Evolutionary conservation across 2,888 invertebrate genomes (phyloP).

Genomic region (Laspeyria flexula): DNA sequence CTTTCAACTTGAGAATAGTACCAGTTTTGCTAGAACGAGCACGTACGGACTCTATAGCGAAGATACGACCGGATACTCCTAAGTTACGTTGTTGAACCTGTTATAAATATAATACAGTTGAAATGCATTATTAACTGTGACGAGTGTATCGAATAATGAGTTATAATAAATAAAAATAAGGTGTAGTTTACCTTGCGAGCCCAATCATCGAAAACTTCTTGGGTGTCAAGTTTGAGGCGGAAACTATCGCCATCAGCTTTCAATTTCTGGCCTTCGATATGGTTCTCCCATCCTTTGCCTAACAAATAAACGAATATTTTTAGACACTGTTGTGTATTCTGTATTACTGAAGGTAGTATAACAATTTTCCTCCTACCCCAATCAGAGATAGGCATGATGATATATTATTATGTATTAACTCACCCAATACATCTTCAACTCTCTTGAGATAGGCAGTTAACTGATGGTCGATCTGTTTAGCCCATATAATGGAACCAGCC

Average conservation of each 20-base stretch:
- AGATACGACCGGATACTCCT: constrained; percentile 97
- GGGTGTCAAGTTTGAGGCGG: constrained; percentile 97
- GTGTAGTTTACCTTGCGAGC: constrained; percentile 89
- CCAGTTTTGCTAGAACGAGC: constrained; percentile 91
- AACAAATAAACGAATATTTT: not conserved
- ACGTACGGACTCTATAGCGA: constrained; percentile 94
- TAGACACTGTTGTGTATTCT: not conserved
- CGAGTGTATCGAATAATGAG: not conserved
- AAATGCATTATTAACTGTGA: not conserved
- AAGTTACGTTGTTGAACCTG: constrained; percentile 96
- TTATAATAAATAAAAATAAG: not conserved
- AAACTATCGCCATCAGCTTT: constrained; percentile 99
- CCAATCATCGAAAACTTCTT: constrained; percentile 99
- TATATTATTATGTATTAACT: constrained; percentile 21
- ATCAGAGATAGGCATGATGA: not conserved
- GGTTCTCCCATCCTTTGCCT: constrained; percentile 99
- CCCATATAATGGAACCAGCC: constrained; percentile 99
- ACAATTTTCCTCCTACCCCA: too few species aligned
- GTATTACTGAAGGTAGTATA: too few species aligned
- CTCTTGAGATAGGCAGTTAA: constrained; percentile 97
- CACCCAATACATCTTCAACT: constrained; percentile 98
- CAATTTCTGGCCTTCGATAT: constrained; percentile 98
- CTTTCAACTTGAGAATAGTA: constrained; percentile 95
- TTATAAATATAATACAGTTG: not conserved
- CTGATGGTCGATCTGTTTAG: constrained; percentile 98